Evolutionary conservation across 2,797 vertebrate genomes (phyloP), one percentile per base, ranked within the genome.

Genomic region (Brotula barbata): DNA sequence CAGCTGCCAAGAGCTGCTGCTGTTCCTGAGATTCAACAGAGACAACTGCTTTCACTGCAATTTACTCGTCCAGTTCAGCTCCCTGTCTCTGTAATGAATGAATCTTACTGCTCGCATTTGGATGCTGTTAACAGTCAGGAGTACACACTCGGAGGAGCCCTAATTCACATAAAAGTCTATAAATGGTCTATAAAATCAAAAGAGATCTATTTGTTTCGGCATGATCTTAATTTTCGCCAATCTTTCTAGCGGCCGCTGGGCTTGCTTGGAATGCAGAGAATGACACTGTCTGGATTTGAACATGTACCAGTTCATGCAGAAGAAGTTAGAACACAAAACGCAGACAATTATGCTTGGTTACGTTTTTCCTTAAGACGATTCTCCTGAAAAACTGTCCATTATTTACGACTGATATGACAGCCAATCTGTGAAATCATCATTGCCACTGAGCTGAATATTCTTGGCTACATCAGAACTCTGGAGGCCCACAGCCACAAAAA

Each of bases 391-490:
- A 74, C 43, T 75, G 63, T 56, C 49, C 51, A 44, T 51, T 57
- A 70, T 47, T 56, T 50, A 34, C 15, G 47, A 64, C 52, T 8
- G 17, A 54, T 48, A 60, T 57, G 69, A 72, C 56, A 65, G 23
- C 45, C 64, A 47, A 43, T 55, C 45, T 65, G 44, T 57, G 34
- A 68, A 65, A 51, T 0, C 7, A 52, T 58, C 31, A 44, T 57
- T 52, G 62, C 73, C 53, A 69, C 72, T 66, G 22, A 52, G 8
- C n/a, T n/a, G n/a, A n/a, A n/a, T n/a, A n/a, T n/a, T 57, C 62
- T 66, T 41, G 52, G 80, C 82, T 77, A 60, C 72, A 78, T 71
- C 62, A 13, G 71, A 69, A 69, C 63, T 55, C 58, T 31, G 67
- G 16, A 21, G 56, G 62, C 71, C 73, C 83, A 72, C 67, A 73